These are phyloP conservation scores for Theristus sp. DNA, from an alignment of 2,888 invertebrate species.

Conservation along the genomic window DNA sequence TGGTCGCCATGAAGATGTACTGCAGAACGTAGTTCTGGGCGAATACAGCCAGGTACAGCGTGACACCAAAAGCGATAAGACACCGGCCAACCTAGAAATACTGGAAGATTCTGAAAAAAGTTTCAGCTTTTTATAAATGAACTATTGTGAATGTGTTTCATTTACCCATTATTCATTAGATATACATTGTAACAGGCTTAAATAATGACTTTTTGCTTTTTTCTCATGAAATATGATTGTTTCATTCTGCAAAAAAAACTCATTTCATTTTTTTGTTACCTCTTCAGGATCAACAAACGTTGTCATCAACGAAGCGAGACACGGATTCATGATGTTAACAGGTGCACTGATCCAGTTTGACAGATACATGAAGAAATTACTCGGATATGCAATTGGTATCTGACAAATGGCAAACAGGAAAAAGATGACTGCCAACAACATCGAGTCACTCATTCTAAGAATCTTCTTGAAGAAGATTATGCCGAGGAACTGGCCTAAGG, in stretches of 20 bases:
- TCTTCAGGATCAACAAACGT: not conserved
- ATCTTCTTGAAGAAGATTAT: not conserved
- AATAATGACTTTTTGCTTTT: no score
- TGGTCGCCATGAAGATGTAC: not conserved
- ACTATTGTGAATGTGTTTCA: no score
- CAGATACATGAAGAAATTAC: not conserved
- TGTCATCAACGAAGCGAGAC: not conserved
- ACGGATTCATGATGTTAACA: not conserved
- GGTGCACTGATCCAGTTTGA: not conserved
- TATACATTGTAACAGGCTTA: no score
- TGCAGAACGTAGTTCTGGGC: not conserved
- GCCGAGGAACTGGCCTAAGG: not conserved
- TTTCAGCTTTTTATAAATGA: no score
- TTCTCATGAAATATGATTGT: no score
- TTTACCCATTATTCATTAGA: no score
- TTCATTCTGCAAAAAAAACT: no score
- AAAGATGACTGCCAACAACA: not conserved
- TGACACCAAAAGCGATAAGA: not conserved
- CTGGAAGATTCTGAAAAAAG: no score
- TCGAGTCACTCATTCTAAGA: not conserved
- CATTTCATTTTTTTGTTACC: no score
- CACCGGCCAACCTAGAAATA: not conserved
- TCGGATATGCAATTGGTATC: not conserved
- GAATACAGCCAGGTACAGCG: not conserved
- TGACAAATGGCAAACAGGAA: not conserved